phyloP scores from a whole-genome alignment of 2,888 invertebrate genomes.

The Macrosoma leucophasiata region DNA sequence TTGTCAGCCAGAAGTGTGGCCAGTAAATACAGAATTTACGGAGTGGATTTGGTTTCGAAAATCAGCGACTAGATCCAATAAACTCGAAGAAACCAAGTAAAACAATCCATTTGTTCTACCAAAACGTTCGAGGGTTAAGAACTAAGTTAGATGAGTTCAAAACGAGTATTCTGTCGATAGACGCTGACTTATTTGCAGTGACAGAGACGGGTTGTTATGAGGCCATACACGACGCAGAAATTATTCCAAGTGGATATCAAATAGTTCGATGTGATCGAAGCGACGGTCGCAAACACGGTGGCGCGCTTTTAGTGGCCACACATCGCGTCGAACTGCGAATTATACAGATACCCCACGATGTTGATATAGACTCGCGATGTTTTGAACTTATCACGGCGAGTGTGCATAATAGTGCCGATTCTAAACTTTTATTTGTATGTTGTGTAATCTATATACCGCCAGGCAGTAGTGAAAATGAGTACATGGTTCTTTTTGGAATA shows the following conservation, averaged over 20 bases:
- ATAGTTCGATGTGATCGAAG: conserved; percentile 22
- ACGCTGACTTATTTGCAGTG: conserved; percentile 24
- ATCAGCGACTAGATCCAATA: conserved; percentile 7
- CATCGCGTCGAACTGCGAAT: conserved; percentile 15
- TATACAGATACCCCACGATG: conserved; percentile 5
- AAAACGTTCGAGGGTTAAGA: conserved; percentile 16
- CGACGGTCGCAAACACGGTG: conserved; percentile 22
- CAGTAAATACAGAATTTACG: conserved; percentile 23
- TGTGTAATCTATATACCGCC: background rate
- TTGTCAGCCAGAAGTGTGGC: conserved; percentile 21
- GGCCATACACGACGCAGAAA: conserved; percentile 22
- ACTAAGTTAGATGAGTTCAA: conserved; percentile 13
- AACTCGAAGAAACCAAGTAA: conserved; percentile 5
- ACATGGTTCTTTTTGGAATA: background rate
- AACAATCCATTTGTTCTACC: conserved; percentile 8
- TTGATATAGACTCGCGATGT: background rate
- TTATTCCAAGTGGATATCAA: conserved; percentile 15
- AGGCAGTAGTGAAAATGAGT: background rate
- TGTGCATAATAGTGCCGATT: background rate
- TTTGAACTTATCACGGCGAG: conserved; percentile 9
- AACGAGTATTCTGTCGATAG: conserved; percentile 5
- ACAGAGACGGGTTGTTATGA: conserved; percentile 25
- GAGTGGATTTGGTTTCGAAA: conserved; percentile 31
- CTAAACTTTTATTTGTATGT: background rate
- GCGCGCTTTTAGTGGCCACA: conserved; percentile 22